phyloP scores from a whole-genome alignment of 1,140 invertebrate species.

The Calliopsis andreniformis region DNA sequence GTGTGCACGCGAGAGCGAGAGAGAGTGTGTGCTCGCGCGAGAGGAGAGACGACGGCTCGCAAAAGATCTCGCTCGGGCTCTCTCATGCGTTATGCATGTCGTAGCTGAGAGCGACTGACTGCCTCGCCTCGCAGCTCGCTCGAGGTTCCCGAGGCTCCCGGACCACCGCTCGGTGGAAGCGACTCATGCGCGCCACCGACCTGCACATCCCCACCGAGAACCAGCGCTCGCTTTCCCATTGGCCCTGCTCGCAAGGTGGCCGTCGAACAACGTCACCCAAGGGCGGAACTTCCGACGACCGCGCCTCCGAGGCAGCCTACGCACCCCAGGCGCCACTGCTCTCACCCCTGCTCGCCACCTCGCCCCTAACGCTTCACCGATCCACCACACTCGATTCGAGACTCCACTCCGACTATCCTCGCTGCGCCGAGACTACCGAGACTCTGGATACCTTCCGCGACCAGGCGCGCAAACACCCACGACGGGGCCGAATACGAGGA shows the following conservation, averaged over 20 bases:
- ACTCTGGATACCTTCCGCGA: conserved; percentile 48
- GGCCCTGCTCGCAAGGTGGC: conserved; percentile 77
- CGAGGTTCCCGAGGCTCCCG: conserved; percentile 75
- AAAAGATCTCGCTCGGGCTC: conserved; percentile 73
- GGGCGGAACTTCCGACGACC: conserved; percentile 66
- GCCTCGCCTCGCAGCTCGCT: conserved; percentile 79
- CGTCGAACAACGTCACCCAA: conserved; percentile 78
- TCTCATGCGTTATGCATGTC: conserved; percentile 84
- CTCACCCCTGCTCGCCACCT: conserved; percentile 68
- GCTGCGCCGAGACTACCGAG: conserved; percentile 67
- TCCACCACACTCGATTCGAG: conserved; percentile 62
- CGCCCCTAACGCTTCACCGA: conserved; percentile 63
- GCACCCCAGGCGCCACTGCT: conserved; percentile 67
- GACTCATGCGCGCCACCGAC: conserved; percentile 77
- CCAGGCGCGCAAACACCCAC: conserved; percentile 15
- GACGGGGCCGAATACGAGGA: not conserved
- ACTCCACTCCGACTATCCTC: not conserved
- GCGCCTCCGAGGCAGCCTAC: conserved; percentile 60
- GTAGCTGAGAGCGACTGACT: conserved; percentile 82
- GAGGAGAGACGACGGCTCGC: conserved; percentile 62
- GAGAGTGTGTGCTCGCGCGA: conserved; percentile 32
- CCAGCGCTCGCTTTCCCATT: conserved; percentile 58
- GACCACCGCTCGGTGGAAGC: conserved; percentile 64
- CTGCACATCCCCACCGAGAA: conserved; percentile 66
- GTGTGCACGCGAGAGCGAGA: conserved; percentile 21